Percentiles rank a stretch among this genome's conserved stretches.
phyloP scores from a whole-genome alignment of 2,113 vertebrate species.

The Peromyscus leucopus region DNA sequence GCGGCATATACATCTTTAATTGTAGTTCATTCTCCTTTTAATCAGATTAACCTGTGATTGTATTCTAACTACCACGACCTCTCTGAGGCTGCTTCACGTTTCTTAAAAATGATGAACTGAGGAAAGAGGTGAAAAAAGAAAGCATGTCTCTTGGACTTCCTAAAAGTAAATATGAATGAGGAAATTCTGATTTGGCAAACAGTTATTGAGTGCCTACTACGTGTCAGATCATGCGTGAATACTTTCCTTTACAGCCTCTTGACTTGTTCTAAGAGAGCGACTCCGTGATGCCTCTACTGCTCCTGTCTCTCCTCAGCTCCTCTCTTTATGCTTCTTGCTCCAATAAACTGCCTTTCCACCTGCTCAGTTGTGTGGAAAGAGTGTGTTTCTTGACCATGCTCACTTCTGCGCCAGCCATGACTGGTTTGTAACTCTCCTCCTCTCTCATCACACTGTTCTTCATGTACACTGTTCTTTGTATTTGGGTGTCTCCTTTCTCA shows the following conservation, averaged over 20 bases:
- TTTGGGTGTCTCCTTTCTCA: background rate
- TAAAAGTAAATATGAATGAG: background rate
- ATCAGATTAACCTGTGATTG: slow-evolving; percentile 16
- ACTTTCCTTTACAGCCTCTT: background rate
- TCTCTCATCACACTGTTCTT: background rate
- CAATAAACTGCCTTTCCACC: background rate
- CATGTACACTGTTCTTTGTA: background rate
- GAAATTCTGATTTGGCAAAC: background rate
- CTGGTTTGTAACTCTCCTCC: background rate
- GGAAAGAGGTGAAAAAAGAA: background rate
- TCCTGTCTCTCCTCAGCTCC: background rate
- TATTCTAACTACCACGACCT: background rate
- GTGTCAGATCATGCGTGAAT: background rate
- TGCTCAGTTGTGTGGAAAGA: background rate
- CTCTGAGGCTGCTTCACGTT: slow-evolving; percentile 15
- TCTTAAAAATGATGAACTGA: background rate
- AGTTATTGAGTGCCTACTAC: background rate
- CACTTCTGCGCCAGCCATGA: background rate
- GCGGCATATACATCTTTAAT: background rate
- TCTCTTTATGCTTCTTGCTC: background rate
- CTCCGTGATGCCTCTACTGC: background rate
- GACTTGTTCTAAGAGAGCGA: background rate
- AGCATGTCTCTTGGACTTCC: background rate
- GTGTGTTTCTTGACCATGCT: background rate
- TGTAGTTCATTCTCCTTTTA: background rate